phyloP scores from a whole-genome alignment of 1,140 invertebrate genomes.

The Calosoma granatense region DNA sequence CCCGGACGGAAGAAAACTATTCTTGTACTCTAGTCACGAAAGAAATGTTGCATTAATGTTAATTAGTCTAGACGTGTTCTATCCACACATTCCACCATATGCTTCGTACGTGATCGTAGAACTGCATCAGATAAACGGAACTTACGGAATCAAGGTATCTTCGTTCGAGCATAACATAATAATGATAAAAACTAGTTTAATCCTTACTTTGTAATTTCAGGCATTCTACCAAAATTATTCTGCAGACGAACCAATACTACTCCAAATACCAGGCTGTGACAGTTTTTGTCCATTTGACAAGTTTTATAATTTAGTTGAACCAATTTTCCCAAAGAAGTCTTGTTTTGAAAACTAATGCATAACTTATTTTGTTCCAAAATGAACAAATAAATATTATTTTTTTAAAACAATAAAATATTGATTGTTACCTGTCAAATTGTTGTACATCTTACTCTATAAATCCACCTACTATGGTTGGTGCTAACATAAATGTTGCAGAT shows the following conservation, averaged over 20 bases:
- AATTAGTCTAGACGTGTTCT: conserved; percentile 46
- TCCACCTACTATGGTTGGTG: no score
- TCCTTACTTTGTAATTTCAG: conserved; percentile 8
- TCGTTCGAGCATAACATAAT: no score
- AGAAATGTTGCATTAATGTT: conserved; percentile 55
- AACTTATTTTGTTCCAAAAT: no score
- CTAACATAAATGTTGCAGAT: no score
- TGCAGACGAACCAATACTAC: conserved; percentile 13
- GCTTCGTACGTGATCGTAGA: conserved; percentile 30
- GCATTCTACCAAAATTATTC: conserved; percentile 13
- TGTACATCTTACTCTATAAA: no score
- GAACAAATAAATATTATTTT: no score
- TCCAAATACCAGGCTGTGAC: conserved; percentile 22
- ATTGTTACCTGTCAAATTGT: no score
- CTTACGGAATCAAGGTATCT: conserved; percentile 15
- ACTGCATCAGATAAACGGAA: conserved; percentile 16
- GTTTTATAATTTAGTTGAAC: conserved; percentile 16
- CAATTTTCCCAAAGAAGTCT: conserved; percentile 12
- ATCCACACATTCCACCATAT: conserved; percentile 43
- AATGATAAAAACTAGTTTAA: no score
- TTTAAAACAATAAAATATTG: no score
- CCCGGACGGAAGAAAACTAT: conserved; percentile 36
- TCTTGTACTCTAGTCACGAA: conserved; percentile 56
- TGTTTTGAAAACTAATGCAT: no score
- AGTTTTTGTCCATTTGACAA: conserved; percentile 28